These are phyloP conservation scores for Clivina fossor DNA, from an alignment of 2,888 invertebrate genomes.

Conservation along the genomic window DNA sequence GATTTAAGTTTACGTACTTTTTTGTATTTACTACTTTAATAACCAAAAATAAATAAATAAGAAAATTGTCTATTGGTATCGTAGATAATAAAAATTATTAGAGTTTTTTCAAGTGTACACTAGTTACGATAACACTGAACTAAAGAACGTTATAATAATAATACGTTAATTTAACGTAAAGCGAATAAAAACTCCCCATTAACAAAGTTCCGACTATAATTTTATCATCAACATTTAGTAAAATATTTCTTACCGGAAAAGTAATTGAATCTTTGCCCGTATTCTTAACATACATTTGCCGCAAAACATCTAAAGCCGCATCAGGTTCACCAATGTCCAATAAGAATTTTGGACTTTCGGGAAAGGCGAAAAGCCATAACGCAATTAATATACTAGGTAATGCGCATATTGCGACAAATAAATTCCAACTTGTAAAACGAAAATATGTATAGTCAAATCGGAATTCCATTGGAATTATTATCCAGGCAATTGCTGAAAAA, in stretches of 20 bases:
- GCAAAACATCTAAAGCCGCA: conserved; percentile 69
- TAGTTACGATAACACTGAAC: too few relatives aligned
- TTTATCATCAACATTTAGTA: too few relatives aligned
- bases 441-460: conserved; percentile 61
- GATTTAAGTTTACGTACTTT: too few relatives aligned
- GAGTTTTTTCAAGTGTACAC: too few relatives aligned
- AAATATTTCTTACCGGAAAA: conserved; percentile 64
- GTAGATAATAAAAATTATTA: too few relatives aligned
- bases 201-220: too few relatives aligned
- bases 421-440: conserved; percentile 78
- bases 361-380: conserved; percentile 72
- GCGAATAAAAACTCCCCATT: too few relatives aligned
- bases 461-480: conserved; percentile 71
- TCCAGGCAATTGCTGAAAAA: conserved; percentile 72
- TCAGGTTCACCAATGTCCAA: conserved; percentile 79
- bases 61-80: too few relatives aligned
- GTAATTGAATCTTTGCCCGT: conserved; percentile 69
- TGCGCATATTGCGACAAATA: conserved; percentile 75
- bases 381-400: conserved; percentile 69
- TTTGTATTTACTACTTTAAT: too few relatives aligned
- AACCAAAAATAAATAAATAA: too few relatives aligned
- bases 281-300: conserved; percentile 69
- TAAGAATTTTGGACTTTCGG: conserved; percentile 81
- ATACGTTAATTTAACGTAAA: too few relatives aligned
- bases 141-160: too few relatives aligned